Percentiles rank a stretch among this genome's conserved stretches.
Evolutionary conservation across 2,113 vertebrate genomes (phyloP).

Genomic region (Proterorhinus semilunaris): DNA sequence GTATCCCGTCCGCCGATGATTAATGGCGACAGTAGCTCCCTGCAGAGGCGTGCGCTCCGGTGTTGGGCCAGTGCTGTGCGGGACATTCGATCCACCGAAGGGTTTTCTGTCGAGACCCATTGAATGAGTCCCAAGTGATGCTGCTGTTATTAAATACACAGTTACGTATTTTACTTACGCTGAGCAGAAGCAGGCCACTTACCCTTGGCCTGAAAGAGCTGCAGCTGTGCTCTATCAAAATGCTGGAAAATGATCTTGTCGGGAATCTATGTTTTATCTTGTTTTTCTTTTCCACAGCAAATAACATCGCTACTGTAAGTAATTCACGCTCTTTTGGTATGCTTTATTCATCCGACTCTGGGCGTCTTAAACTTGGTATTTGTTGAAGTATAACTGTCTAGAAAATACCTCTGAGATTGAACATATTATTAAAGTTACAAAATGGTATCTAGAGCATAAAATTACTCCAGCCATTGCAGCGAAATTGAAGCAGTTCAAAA

Average conservation of each 20-base stretch:
- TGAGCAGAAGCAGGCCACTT: constrained; percentile 36
- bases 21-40: constrained; percentile 72
- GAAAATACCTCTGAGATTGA: too few relatives aligned
- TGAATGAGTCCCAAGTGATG: constrained; percentile 59
- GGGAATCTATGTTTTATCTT: too few relatives aligned
- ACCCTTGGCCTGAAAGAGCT: constrained; percentile 27
- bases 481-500: too few relatives aligned
- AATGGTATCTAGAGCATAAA: too few relatives aligned
- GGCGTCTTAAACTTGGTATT: too few relatives aligned
- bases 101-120: constrained; percentile 50
- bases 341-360: too few relatives aligned
- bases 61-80: constrained; percentile 44
- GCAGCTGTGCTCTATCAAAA: constrained; percentile 38
- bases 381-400: too few relatives aligned
- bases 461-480: too few relatives aligned
- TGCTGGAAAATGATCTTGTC: background rate
- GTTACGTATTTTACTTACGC: constrained; percentile 34
- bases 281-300: too few relatives aligned
- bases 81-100: constrained; percentile 62
- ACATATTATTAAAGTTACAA: too few relatives aligned
- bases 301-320: too few relatives aligned
- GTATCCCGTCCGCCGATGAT: constrained; percentile 61
- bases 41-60: constrained; percentile 66
- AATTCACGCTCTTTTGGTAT: too few relatives aligned
- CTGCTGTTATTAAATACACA: constrained; percentile 61